Conservation (phyloP, 2,113 vertebrate genomes). For the Polypterus bichir region DNA sequence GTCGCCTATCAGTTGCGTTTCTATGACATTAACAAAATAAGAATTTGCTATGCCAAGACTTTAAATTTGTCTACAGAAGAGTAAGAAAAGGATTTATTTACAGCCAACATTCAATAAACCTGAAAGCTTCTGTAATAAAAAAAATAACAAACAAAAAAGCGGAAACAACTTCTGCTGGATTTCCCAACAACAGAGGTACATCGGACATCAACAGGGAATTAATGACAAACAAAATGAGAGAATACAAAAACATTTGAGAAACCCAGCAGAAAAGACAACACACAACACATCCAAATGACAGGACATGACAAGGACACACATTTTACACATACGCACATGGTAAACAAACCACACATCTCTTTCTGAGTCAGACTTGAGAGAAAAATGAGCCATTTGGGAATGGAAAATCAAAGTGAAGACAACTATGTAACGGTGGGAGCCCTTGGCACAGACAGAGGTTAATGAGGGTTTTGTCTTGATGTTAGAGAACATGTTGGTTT, state of each 20-base stretch:
- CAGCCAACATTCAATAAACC: slow-evolving; percentile 43
- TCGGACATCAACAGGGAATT: slow-evolving; percentile 13
- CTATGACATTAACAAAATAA: too few relatives aligned
- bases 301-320: slow-evolving; percentile 28
- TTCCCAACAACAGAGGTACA: slow-evolving; percentile 39
- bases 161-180: slow-evolving; percentile 28
- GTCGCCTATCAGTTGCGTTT: too few relatives aligned
- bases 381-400: slow-evolving; percentile 45
- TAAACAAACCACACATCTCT: slow-evolving; percentile 54
- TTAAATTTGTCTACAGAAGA: too few relatives aligned
- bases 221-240: slow-evolving; percentile 13
- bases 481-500: too few relatives aligned
- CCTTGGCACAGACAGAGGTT: too few relatives aligned
- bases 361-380: slow-evolving; percentile 73
- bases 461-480: too few relatives aligned
- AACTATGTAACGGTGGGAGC: slow-evolving; percentile 26
- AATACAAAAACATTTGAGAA: slow-evolving; percentile 30
- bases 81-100: neutral
- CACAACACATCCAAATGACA: slow-evolving; percentile 46
- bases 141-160: slow-evolving; percentile 25
- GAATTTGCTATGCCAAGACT: too few relatives aligned
- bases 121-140: slow-evolving; percentile 20
- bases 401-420: slow-evolving; percentile 43
- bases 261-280: slow-evolving; percentile 34
- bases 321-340: slow-evolving; percentile 32